Evolutionary conservation across 2,888 invertebrate genomes (phyloP), one percentile per base, ranked within the genome.

Genomic region (Metalampra italica): DNA sequence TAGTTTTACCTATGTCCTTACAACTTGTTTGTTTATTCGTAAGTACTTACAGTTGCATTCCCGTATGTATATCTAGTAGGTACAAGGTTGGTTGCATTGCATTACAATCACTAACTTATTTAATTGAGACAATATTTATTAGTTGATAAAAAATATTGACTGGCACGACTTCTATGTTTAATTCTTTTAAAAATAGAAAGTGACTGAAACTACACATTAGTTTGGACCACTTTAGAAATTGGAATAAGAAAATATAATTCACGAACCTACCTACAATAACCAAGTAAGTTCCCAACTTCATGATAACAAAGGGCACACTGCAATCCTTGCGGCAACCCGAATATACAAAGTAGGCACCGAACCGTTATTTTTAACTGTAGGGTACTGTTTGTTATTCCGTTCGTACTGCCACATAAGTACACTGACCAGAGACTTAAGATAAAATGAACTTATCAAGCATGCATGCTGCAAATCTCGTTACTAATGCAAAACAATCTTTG

Each of bases 361-460:
- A 49, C 56, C 50, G 56, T 56, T 56, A 54, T 41, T 22, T 29
- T 22, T 29, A 7, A 14, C 5, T 42, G 36, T 37, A 43, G 9
- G 41, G 41, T 48, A 42, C 50, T 46, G 36, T 52, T 54, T 51
- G 38, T 45, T 56, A 56, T 56, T 54, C 51, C 42, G 43, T 29
- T 15, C 50, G 47, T 40, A 38, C 39, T 34, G 49, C 46, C 50
- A 59, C 63, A 64, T 62, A 66, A 62, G 63, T 59, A 62, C 58
- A 61, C 65, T 54, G 60, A 56, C 52, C 60, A 57, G 62, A 70
- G 68, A 65, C 64, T 59, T 66, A 69, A 66, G 66, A 64, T 70
- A 71, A 69, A 78, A 75, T 80, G 76, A 77, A 74, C 65, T 69
- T 75, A 78, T 65, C 75, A 71, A 73, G 71, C 69, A 67, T 66